Evolutionary conservation across 2,888 invertebrate species (phyloP).

Genomic region (Brachypalpus laphriformis): DNA sequence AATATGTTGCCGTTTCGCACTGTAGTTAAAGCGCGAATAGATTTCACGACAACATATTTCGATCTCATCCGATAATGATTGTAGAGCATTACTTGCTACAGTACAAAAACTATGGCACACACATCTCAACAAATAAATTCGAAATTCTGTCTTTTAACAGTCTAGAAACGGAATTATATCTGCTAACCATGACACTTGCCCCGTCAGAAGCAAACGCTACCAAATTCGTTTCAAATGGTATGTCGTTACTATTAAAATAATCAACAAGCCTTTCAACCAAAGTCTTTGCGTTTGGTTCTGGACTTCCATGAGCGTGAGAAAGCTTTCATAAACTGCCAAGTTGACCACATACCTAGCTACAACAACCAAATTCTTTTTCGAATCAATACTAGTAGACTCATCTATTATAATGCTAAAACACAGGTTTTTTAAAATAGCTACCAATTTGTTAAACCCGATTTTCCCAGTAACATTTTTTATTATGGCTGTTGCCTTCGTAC

Average conservation of each 20-base stretch:
- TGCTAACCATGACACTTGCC: conserved; percentile 7
- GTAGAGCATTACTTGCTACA: background rate
- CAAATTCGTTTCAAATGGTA: conserved; percentile 4
- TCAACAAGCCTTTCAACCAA: background rate
- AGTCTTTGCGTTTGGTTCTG: conserved; percentile 7
- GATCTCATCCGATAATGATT: background rate
- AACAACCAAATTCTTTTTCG: background rate
- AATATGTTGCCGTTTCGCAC: conserved; percentile 3
- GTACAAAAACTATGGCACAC: no score
- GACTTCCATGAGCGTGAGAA: conserved; percentile 5
- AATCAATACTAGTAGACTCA: background rate
- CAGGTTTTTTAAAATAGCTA: background rate
- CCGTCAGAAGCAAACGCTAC: conserved; percentile 8
- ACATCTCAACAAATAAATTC: no score
- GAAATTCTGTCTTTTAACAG: background rate
- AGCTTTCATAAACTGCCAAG: background rate
- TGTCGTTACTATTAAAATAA: background rate
- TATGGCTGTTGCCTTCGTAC: background rate
- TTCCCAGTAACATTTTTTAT: background rate
- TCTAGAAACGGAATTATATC: conserved; percentile 5
- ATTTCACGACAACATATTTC: conserved; percentile 15
- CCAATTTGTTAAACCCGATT: background rate
- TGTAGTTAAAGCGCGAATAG: conserved; percentile 12
- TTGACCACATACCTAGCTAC: background rate
- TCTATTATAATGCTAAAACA: background rate